phyloP scores from a whole-genome alignment of 2,113 vertebrate genomes.

The Sebastes fasciatus region DNA sequence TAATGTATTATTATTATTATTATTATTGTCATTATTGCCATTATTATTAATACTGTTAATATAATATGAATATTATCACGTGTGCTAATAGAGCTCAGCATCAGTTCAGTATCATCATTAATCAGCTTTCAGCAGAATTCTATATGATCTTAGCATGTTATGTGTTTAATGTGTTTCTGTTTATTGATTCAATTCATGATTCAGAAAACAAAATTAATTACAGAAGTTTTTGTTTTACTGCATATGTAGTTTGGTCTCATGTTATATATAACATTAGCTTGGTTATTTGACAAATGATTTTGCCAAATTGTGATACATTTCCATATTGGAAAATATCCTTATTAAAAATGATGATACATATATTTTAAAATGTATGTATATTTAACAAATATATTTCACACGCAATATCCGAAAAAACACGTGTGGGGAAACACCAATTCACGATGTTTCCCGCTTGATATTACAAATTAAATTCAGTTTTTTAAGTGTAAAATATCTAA shows the following conservation, averaged over 20 bases:
- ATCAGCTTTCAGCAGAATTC: neutral
- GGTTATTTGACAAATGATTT: neutral
- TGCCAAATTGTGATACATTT: neutral
- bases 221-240: neutral
- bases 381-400: neutral
- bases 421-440: neutral
- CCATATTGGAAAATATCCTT: neutral
- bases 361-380: neutral
- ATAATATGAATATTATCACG: neutral
- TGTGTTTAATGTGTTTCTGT: neutral
- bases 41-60: neutral
- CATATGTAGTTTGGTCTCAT: neutral
- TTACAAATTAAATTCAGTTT: neutral
- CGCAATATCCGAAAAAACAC: neutral
- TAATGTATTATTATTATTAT: neutral
- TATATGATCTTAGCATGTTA: neutral
- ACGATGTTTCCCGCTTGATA: neutral
- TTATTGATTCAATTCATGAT: neutral
- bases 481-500: neutral
- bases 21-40: neutral
- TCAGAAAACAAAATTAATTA: neutral
- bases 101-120: neutral
- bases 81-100: neutral
- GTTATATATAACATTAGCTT: neutral
- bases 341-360: neutral